phyloP scores from a whole-genome alignment of 2,888 invertebrate genomes.

The Habroteleia sp. region DNA sequence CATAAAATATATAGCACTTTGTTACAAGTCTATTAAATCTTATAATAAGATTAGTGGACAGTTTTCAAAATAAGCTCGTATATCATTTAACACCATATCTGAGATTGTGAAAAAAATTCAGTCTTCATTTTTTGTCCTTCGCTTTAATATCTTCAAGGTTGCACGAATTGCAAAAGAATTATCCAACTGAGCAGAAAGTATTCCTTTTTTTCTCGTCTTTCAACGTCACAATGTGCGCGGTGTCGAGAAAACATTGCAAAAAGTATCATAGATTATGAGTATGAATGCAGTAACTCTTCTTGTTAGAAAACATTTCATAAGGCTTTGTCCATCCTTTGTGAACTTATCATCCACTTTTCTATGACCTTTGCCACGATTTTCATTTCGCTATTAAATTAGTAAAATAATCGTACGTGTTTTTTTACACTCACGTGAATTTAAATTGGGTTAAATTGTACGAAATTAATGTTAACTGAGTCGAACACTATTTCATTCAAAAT shows the following conservation, averaged over 20 bases:
- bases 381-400: slow-evolving; percentile 35
- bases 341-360: slow-evolving; percentile 58
- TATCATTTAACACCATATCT: slow-evolving; percentile 61
- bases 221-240: slow-evolving; percentile 52
- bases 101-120: slow-evolving; percentile 70
- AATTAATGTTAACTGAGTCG: slow-evolving; percentile 12
- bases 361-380: slow-evolving; percentile 35
- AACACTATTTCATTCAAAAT: slow-evolving; percentile 16
- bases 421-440: slow-evolving; percentile 2
- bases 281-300: slow-evolving; percentile 62
- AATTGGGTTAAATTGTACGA: slow-evolving; percentile 38
- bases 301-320: slow-evolving; percentile 61
- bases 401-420: slow-evolving; percentile 13
- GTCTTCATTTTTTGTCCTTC: slow-evolving; percentile 68
- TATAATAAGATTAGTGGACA: slow-evolving; percentile 19
- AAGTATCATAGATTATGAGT: slow-evolving; percentile 60
- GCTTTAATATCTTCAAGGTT: slow-evolving; percentile 61
- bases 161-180: slow-evolving; percentile 68
- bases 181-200: slow-evolving; percentile 63
- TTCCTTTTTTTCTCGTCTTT: slow-evolving; percentile 54
- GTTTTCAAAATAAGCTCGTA: slow-evolving; percentile 67
- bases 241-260: slow-evolving; percentile 58
- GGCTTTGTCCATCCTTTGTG: slow-evolving; percentile 58
- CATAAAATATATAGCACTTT: background rate
- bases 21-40: slow-evolving; percentile 19